phyloP scores from a whole-genome alignment of 2,113 vertebrate genomes.

The Fulica atra region DNA sequence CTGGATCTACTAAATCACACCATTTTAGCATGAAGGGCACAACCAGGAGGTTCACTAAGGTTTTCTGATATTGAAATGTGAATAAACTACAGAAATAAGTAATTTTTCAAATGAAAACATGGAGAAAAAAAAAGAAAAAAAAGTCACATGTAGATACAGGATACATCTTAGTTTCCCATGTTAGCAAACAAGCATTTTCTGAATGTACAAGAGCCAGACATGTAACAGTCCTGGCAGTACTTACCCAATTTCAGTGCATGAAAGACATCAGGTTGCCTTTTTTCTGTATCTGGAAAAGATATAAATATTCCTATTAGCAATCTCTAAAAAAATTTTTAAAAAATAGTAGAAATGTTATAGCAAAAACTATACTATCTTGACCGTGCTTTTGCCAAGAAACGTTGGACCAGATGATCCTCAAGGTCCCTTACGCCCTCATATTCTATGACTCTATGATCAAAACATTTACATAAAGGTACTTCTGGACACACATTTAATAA shows the following conservation, averaged over 20 bases:
- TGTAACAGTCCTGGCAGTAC: background rate
- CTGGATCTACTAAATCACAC: background rate
- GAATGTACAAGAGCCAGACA: background rate
- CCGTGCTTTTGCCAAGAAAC: too few species aligned
- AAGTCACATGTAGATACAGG: background rate
- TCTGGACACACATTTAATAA: background rate
- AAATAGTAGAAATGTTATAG: background rate
- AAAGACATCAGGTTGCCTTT: constrained; percentile 91
- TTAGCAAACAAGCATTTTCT: background rate
- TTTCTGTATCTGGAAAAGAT: constrained; percentile 87
- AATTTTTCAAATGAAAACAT: background rate
- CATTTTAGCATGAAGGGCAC: background rate
- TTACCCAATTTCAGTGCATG: constrained; percentile 92
- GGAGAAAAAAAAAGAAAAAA: background rate
- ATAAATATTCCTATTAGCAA: background rate
- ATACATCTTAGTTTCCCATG: background rate
- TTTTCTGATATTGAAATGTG: background rate
- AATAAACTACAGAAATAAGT: background rate
- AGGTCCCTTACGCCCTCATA: too few species aligned
- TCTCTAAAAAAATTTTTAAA: background rate
- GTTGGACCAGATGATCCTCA: too few species aligned
- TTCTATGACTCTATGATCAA: too few species aligned
- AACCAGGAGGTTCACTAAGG: background rate
- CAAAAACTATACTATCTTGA: background rate
- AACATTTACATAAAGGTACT: background rate